Base-by-base conservation (phyloP, 2,113 vertebrate genomes). In the Ammodramus savannarum region DNA sequence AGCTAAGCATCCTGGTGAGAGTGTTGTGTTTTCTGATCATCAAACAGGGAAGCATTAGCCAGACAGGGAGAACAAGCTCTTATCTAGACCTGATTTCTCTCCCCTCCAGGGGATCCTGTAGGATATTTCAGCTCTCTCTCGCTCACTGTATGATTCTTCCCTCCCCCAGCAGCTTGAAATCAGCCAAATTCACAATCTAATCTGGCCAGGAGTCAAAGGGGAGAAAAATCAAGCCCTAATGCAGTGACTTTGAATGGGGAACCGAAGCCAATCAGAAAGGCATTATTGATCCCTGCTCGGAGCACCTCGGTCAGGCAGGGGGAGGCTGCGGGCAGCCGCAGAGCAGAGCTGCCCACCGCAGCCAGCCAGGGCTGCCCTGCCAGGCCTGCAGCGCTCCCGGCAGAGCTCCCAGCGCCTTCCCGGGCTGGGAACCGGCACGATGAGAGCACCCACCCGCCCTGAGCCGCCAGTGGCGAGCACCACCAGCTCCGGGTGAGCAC, bases 171-270 rank as follows among this genome's bases (percentile, higher is more conserved):
- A 95, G 85, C 89, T 87, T 87, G 89, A 95, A 96, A 97, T 95
- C 86, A 95, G 88, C 96, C 96, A 96, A 96, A 97, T 95, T 97
- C 93, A 96, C 88, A 78, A 92, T 94, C 91, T 96, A 89, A 96
- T 96, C 95, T 97, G 96, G 93, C 90, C 5, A 2, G 51, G 77
- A 89, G 86, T 97, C 94, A 94, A 96, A 95, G 95, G 84, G 86
- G 90, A 94, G 69, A 95, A 85, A 95, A 96, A 93, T 87, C 95
- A 96, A 94, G 91, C 85, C 84, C 83, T 89, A 85, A 87, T 96
- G 87, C 96, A 85, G 92, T 34, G 89, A 65, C 79, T 90, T 93
- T 67, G 93, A 87, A 91, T 65, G 74, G 59, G 51, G 93, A 89
- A 89, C 69, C 38, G 85, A 96, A 96, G 90, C 95, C 96, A 93